A percentile compares a stretch with the other conserved stretches of the same genome.
phyloP scores from a whole-genome alignment of 1,140 invertebrate genomes.

The Globodera rostochiensis region DNA sequence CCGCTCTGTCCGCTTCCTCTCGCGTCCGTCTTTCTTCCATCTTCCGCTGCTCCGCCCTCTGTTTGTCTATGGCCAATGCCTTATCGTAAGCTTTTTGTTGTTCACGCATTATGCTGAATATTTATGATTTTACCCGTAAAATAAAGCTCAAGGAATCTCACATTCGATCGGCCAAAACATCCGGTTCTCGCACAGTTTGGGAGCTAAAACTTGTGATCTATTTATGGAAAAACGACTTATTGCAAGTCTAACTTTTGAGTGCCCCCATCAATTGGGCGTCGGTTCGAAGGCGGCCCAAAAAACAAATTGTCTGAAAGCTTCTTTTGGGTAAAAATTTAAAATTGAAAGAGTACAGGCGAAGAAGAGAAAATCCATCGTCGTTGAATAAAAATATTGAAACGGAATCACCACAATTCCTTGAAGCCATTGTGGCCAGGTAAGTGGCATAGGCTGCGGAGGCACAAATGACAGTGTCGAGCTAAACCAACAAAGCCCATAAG shows the following conservation, averaged over 20 bases:
- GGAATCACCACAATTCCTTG: constrained; percentile 3
- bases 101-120: constrained; percentile 16
- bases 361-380: background rate
- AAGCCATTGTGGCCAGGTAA: constrained; percentile 17
- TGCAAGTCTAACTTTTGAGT: background rate
- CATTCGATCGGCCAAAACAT: background rate
- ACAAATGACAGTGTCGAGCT: background rate
- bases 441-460: background rate
- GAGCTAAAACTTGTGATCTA: background rate
- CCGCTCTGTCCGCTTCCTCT: background rate
- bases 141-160: background rate
- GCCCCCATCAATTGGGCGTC: background rate
- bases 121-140: background rate
- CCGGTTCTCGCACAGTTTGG: background rate
- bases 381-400: constrained; percentile 11
- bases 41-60: constrained; percentile 16
- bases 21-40: background rate
- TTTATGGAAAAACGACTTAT: background rate
- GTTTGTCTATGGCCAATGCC: constrained; percentile 20
- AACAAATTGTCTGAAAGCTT: constrained; percentile 19
- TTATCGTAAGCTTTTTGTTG: constrained; percentile 15
- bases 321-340: background rate
- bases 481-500: background rate
- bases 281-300: background rate
- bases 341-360: constrained; percentile 10